phyloP scores from a whole-genome alignment of 2,888 invertebrate genomes.

The Stenodema calcarata region DNA sequence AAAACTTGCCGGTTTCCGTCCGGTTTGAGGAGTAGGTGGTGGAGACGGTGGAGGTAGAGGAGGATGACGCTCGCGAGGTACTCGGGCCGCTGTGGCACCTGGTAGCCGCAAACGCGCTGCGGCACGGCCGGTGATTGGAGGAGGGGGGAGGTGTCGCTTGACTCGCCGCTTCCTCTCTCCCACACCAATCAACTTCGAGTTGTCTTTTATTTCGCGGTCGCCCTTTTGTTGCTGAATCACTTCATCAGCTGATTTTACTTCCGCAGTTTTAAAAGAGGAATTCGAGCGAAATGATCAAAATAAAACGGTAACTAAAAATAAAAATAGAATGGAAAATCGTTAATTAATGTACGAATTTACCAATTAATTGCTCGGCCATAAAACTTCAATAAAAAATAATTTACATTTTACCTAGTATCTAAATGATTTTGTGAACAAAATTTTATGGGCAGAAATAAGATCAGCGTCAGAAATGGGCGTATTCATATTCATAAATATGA shows the following conservation, averaged over 20 bases:
- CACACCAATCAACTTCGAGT: slow-evolving; percentile 38
- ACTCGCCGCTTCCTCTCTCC: slow-evolving; percentile 42
- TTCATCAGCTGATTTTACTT: neutral
- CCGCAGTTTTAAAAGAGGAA: neutral
- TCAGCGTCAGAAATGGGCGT: too few species aligned
- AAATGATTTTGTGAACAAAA: too few species aligned
- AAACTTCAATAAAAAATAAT: too few species aligned
- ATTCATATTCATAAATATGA: too few species aligned
- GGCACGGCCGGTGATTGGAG: slow-evolving; percentile 14
- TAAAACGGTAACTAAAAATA: too few species aligned
- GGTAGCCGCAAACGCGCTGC: neutral
- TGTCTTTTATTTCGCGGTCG: neutral
- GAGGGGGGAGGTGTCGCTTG: neutral
- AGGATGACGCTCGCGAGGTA: neutral
- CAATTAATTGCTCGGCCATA: too few species aligned
- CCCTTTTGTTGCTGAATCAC: neutral
- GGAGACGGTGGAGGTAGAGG: too few species aligned
- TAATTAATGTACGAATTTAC: too few species aligned
- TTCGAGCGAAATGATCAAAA: too few species aligned
- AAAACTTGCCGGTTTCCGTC: neutral
- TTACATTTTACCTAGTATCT: too few species aligned
- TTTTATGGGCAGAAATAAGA: too few species aligned
- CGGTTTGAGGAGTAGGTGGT: neutral
- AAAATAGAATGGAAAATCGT: too few species aligned
- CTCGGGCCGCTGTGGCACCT: neutral